Evolutionary conservation across 2,797 vertebrate genomes (phyloP).

Genomic region (Acropternis orthonyx): DNA sequence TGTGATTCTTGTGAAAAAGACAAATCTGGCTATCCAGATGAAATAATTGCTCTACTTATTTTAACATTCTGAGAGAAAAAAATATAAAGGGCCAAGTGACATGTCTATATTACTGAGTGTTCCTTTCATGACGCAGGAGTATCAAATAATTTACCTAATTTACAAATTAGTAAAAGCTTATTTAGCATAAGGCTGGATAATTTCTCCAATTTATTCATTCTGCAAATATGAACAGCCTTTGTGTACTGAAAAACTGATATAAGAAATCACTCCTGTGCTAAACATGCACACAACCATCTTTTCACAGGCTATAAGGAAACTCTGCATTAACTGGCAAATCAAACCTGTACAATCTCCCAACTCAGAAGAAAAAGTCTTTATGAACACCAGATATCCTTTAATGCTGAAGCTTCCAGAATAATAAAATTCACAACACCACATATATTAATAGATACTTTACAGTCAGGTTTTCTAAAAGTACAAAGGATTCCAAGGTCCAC

Average conservation of each 20-base stretch:
- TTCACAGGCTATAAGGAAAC: not conserved
- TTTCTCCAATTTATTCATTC: not conserved
- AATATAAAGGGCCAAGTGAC: not conserved
- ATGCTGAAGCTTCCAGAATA: not conserved
- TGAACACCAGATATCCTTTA: not conserved
- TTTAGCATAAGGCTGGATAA: not conserved
- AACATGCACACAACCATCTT: not conserved
- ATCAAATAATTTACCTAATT: not conserved
- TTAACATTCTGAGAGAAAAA: not conserved
- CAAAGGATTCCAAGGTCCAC: not conserved
- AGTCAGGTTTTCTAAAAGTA: not conserved
- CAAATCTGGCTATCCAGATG: not conserved
- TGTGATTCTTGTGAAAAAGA: not conserved
- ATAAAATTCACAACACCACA: not conserved
- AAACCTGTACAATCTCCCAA: not conserved
- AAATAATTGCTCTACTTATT: not conserved
- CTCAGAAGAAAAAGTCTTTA: too few species aligned
- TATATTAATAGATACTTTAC: rapidly evolving
- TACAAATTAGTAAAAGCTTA: not conserved
- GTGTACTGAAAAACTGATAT: not conserved
- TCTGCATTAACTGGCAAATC: not conserved
- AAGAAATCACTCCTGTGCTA: not conserved
- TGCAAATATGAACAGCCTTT: not conserved
- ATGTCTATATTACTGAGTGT: not conserved
- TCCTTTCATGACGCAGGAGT: not conserved